Conservation (phyloP, 2,888 invertebrate species). For the Muschampia staudingeri region DNA sequence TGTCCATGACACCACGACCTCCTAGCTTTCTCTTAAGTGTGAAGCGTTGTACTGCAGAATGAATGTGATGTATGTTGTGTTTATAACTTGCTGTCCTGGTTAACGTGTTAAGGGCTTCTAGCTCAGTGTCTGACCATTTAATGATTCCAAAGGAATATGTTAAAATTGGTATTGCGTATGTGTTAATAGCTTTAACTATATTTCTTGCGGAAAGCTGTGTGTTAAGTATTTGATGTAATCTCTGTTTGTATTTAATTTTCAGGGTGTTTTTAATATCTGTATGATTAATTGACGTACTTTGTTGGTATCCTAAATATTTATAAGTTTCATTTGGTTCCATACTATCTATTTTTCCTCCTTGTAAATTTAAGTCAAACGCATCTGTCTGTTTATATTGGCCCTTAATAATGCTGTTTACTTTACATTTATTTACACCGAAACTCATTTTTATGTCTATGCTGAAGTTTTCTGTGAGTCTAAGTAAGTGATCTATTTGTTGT, state of each 20-base stretch:
- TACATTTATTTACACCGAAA: constrained; percentile 38
- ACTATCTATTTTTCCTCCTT: constrained; percentile 26
- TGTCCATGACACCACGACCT: constrained; percentile 16
- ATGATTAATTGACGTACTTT: constrained; percentile 30
- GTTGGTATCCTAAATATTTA: constrained; percentile 47
- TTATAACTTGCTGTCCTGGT: constrained; percentile 16
- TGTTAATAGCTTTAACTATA: constrained; percentile 38
- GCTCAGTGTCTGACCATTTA: constrained; percentile 22
- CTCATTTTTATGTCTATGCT: constrained; percentile 23
- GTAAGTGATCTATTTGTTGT: constrained; percentile 24
- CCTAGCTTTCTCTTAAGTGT: constrained; percentile 25
- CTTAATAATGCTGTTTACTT: constrained; percentile 33
- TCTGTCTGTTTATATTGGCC: constrained; percentile 26
- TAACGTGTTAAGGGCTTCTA: background rate
- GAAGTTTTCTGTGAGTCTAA: constrained; percentile 35
- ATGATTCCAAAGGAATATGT: constrained; percentile 17
- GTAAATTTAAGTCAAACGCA: background rate
- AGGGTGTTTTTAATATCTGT: constrained; percentile 41
- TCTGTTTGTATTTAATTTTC: constrained; percentile 33
- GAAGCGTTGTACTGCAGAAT: constrained; percentile 19
- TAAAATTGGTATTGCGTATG: constrained; percentile 47
- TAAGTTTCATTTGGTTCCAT: constrained; percentile 38
- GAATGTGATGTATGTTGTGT: constrained; percentile 29
- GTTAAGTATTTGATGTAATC: constrained; percentile 30
- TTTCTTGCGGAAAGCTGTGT: constrained; percentile 43